phyloP scores from a whole-genome alignment of 2,888 invertebrate species.

The Odontocolon sp. region DNA sequence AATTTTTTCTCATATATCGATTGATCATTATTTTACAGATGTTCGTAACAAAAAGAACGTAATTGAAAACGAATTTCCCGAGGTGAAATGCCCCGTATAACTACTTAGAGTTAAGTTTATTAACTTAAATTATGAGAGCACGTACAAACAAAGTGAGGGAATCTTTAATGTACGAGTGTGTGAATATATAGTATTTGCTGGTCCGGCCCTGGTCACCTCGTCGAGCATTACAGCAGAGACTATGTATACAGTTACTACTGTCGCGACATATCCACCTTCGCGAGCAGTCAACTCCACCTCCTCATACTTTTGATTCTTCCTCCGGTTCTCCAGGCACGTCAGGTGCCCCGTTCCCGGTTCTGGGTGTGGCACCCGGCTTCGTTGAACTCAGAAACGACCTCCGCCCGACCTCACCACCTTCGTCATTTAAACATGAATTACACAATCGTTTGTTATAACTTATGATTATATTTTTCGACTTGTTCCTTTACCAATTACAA shows the following conservation, averaged over 20 bases:
- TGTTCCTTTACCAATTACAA: constrained; percentile 17
- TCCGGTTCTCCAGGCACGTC: constrained; percentile 49
- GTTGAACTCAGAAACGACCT: constrained; percentile 61
- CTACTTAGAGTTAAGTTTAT: too few species aligned
- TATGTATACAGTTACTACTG: constrained; percentile 10
- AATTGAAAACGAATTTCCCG: too few species aligned
- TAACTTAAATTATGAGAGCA: too few species aligned
- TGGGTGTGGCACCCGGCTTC: constrained; percentile 64
- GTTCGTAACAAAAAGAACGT: too few species aligned
- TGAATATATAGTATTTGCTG: too few species aligned
- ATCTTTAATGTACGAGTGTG: too few species aligned
- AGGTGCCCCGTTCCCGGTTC: constrained; percentile 50
- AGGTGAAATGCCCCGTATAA: too few species aligned
- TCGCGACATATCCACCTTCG: constrained; percentile 49
- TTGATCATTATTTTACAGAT: too few species aligned
- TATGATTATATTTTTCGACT: constrained; percentile 45
- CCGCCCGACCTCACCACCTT: constrained; percentile 59
- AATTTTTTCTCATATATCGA: too few species aligned
- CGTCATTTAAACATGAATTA: constrained; percentile 38
- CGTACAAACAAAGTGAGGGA: too few species aligned
- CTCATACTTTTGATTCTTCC: constrained; percentile 57
- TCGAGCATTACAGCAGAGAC: not conserved
- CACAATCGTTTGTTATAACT: constrained; percentile 49
- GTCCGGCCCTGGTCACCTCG: too few species aligned
- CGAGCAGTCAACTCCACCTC: constrained; percentile 48